Evolutionary conservation across 2,888 invertebrate species (phyloP).

Genomic region (Emesis russula): DNA sequence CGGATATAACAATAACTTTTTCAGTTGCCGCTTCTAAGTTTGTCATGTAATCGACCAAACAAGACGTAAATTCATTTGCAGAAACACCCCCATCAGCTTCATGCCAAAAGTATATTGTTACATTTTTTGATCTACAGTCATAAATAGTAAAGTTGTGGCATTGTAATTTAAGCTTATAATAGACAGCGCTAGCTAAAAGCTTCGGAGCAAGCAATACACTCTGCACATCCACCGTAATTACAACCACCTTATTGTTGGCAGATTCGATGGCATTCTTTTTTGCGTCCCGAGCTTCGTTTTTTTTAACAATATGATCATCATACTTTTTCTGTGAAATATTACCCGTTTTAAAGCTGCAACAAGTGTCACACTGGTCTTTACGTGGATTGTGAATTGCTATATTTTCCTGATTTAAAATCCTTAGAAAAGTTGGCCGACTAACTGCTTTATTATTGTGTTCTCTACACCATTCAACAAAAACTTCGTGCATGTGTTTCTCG

Average conservation of each 20-base stretch:
- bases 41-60: too few relatives aligned
- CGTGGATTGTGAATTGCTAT: constrained; percentile 13
- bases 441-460: constrained; percentile 35
- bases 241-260: constrained; percentile 41
- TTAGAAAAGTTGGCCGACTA: constrained; percentile 37
- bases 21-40: too few relatives aligned
- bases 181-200: constrained; percentile 43
- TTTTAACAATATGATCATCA: constrained; percentile 22
- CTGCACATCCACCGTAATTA: constrained; percentile 71
- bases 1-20: too few relatives aligned
- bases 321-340: constrained; percentile 25
- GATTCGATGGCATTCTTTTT: constrained; percentile 56
- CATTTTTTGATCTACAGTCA: constrained; percentile 15
- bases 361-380: constrained; percentile 28
- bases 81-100: not conserved
- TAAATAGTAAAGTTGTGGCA: not conserved
- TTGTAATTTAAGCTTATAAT: constrained; percentile 14
- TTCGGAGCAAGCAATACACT: constrained; percentile 75
- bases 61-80: too few relatives aligned
- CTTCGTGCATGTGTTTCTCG: constrained; percentile 28
- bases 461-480: constrained; percentile 35
- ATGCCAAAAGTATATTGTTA: constrained; percentile 15
- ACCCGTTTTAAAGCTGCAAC: constrained; percentile 24
- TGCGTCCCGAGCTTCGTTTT: constrained; percentile 24
- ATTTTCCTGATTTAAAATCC: constrained; percentile 27